Evolutionary conservation across 1,140 invertebrate species (phyloP).

Genomic region (Procambarus clarkii): DNA sequence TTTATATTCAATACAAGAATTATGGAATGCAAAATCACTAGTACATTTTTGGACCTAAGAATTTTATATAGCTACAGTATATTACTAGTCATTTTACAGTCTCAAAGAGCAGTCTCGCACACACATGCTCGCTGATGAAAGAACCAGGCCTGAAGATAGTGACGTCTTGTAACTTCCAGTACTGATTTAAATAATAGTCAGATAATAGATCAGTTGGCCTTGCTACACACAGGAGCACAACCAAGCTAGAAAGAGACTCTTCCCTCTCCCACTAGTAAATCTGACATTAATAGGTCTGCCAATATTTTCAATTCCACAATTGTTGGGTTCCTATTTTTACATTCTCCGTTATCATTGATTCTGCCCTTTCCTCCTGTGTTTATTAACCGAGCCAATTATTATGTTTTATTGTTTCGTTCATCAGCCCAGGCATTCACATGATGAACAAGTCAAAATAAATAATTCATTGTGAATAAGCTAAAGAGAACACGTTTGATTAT

Average conservation of each 20-base stretch:
- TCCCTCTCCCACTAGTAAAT: not conserved
- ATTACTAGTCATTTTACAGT: not conserved
- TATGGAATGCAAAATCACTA: constrained; percentile 6
- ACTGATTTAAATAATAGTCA: not conserved
- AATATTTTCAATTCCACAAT: too few relatives aligned
- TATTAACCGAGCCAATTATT: too few relatives aligned
- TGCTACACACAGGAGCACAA: not conserved
- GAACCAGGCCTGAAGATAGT: constrained; percentile 13
- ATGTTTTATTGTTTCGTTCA: too few relatives aligned
- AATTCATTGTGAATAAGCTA: too few relatives aligned
- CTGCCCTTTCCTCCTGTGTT: too few relatives aligned
- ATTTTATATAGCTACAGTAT: not conserved
- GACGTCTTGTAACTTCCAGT: not conserved
- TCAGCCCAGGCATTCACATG: too few relatives aligned
- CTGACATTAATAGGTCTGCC: too few relatives aligned
- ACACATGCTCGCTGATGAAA: not conserved
- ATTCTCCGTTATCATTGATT: too few relatives aligned
- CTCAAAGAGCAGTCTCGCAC: constrained; percentile 18
- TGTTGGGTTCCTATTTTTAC: too few relatives aligned
- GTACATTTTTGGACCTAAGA: not conserved
- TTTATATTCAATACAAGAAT: constrained; percentile 21
- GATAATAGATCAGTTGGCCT: constrained; percentile 8
- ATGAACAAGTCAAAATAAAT: too few relatives aligned
- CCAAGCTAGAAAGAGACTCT: not conserved
- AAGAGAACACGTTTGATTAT: too few relatives aligned